Base-by-base conservation (phyloP, 2,888 invertebrate genomes). In the Diadegma fenestrale region DNA sequence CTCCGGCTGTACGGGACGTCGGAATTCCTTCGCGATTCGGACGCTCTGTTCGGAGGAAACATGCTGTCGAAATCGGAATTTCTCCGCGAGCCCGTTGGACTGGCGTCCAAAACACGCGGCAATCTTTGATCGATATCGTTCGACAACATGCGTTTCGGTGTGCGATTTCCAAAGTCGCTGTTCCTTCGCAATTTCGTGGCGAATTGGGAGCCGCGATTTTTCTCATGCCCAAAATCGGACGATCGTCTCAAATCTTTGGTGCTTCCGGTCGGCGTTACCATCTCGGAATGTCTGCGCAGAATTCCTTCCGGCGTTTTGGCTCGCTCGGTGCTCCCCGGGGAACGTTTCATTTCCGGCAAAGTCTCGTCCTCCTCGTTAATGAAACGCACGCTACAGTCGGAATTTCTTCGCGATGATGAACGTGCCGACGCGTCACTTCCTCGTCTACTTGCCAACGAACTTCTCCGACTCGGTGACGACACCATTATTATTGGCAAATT, bases 401-500 rank as follows among this genome's bases (percentile, higher is more conserved):
- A 93, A 78, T 90, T 91, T 5, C 93, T 87, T 1, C 93, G 89
- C 5, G 88, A 88, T 7, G 85, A 82, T 5, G 88, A 87, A 10
- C 83, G 85, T 10, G 85, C 85, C 22, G 86, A 88, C 7, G 89
- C 90, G 71, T 88, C 88, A 78, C 88, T 88, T 41, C 92, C 91
- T 19, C 90, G 88, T 51, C 94, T 90, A 77, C 92, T 93, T 19
- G 91, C 92, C 66, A 94, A 80, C 0, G 93, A 93, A 64, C 92
- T 93, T 63, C 93, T 87, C 8, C 93, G 90, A 78, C 93, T 93
- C 6, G 93, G 93, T 76, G 93, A 92, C 0, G 93, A 93, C 4
- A 93, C 93, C 1, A 91, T 93, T 84, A 93, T 93, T 68, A 92
- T 92, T 33, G 93, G 93, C 45, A 93, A 86, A 87, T 91, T 93